phyloP scores from a whole-genome alignment of 2,888 invertebrate species.

The Diarsia dahlii region DNA sequence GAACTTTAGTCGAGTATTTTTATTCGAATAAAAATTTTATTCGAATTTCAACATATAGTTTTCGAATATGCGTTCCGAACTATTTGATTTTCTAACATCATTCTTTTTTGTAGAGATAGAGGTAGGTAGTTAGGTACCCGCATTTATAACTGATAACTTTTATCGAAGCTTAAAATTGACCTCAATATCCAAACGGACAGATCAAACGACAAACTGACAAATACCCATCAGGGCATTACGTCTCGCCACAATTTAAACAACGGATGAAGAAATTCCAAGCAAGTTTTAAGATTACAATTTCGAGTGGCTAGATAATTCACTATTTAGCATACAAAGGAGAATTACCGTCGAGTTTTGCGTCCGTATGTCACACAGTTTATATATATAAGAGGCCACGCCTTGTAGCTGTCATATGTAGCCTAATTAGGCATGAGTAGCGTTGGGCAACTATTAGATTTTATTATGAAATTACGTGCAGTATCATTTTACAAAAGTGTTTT shows the following conservation, averaged over 20 bases:
- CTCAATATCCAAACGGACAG: conserved; percentile 58
- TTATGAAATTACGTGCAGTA: conserved; percentile 72
- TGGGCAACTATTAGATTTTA: conserved; percentile 77
- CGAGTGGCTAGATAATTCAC: conserved; percentile 90
- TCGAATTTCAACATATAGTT: background rate
- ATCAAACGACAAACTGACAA: conserved; percentile 69
- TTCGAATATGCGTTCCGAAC: background rate
- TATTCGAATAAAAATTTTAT: conserved; percentile 24
- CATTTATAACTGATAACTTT: conserved; percentile 41
- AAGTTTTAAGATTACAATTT: conserved; percentile 90
- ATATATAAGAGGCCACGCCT: conserved; percentile 87
- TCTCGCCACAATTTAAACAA: conserved; percentile 78
- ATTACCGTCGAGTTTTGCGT: conserved; percentile 87
- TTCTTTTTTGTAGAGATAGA: conserved; percentile 2
- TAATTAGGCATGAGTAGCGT: conserved; percentile 86
- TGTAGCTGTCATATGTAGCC: conserved; percentile 89
- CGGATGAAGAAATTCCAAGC: conserved; percentile 90
- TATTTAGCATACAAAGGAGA: conserved; percentile 90
- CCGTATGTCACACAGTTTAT: conserved; percentile 85
- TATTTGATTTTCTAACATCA: background rate
- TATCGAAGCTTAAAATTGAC: conserved; percentile 65
- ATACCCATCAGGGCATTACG: conserved; percentile 71
- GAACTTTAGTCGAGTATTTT: conserved; percentile 9
- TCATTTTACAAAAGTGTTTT: conserved; percentile 67
- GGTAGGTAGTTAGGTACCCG: background rate